Evolutionary conservation across 1,140 invertebrate genomes (phyloP), one percentile per base, ranked within the genome.

Genomic region (Leptinotarsa texana): DNA sequence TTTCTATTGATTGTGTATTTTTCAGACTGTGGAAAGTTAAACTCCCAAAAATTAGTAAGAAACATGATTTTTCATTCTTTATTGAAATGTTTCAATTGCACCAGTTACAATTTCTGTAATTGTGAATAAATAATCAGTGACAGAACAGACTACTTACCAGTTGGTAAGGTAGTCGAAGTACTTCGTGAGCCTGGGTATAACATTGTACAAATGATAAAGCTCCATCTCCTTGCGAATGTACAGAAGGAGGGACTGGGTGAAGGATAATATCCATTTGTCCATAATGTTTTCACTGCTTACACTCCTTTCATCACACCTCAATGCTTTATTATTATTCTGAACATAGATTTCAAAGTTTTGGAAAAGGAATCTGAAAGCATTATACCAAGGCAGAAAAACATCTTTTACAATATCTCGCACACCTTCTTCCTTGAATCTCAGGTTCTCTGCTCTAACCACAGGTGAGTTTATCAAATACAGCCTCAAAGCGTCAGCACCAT

Each of bases 401-500:
- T 99, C 98, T 86, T 99, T 99, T 13, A 99, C 90, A 51, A 99
- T 90, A 87, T 99, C 96, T 70, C 93, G 89, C 0, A 99, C 98
- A 22, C 84, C 98, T 83, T 98, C 96, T 86, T 99, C 97, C 84
- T 98, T 98, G 85, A 99, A 99, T 69, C 94, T 87, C 27, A 99
- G 88, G 86, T 96, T 99, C 84, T 99, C 98, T 8, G 96, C 98
- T 80, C 96, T 89, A 0, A 99, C 98, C 48, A 98, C 97, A 1
- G 98, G 98, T 15, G 98, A 99, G 88, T 99, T 99, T 75, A 99
- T 97, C 42, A 99, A 89, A 86, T 99, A 99, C 3, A 99, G 87
- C 77, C 97, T 90, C 5, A 99, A 86, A 24, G 98, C 96, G 89
- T 99, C 98, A 2, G 98, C 98, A 17, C 98, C 98, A 87, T 96